Evolutionary conservation across 2,888 invertebrate genomes (phyloP), one percentile per base, ranked within the genome.

Genomic region (Ormyrus thymus): DNA sequence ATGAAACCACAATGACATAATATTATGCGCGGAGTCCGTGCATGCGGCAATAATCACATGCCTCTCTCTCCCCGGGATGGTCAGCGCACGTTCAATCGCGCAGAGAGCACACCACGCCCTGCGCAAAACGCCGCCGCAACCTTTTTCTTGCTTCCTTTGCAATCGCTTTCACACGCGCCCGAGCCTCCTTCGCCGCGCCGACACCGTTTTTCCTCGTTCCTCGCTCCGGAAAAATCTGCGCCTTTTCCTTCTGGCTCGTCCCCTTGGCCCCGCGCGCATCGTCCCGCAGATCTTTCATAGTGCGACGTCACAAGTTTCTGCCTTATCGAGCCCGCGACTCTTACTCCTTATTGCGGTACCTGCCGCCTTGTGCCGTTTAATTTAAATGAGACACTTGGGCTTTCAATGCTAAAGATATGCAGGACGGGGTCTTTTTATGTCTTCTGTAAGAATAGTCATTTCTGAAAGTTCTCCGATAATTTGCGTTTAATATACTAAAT

Each of bases 1-100:
- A 84, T 84, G 86, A 85, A 85, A 85, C 83, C 84, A 82, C 85
- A 85, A 85, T 86, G 86, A 86, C 86, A 86, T 84, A 86, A 86
- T 85, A 85, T 86, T 86, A 86, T 82, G 83, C 84, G 77, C 66
- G 79, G 29, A 29, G 73, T 68, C 78, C 75, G 82, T 76, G 29
- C 29, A 29, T 29, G 82, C 83, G 72, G 83, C 82, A 83, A 83
- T 86, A 86, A 85, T 86, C 83, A 85, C 81, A 85, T 80, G 80
- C 81, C 81, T 81, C 77, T 72, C 29, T 29, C 29, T 29, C 29
- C 29, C 15, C 43, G 13, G 8, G 56, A 62, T 74, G 68, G 65
- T 68, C 72, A 66, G 53, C 13, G 65, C 65, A 72, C 72, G 48
- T 72, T 66, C 68, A 56, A 73, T 61, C 62, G 46, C 29, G 29